phyloP scores from a whole-genome alignment of 2,888 invertebrate species.

The Nemapogon koenigi region DNA sequence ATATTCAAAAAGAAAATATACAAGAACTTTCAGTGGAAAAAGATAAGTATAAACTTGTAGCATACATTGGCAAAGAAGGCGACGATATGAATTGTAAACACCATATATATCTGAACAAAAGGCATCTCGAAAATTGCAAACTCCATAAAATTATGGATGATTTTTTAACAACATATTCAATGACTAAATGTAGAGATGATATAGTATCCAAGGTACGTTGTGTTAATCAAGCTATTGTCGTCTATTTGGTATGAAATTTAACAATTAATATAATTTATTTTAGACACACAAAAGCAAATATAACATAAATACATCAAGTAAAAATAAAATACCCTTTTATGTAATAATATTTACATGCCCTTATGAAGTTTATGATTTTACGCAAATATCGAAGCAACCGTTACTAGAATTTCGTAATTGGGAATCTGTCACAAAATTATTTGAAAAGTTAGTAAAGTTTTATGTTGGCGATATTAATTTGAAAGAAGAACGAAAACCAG shows the following conservation, averaged over 20 bases:
- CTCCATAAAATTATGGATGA: constrained; percentile 32
- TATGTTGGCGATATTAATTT: constrained; percentile 29
- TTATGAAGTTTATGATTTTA: constrained; percentile 57
- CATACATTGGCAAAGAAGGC: constrained; percentile 55
- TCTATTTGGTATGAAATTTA: not conserved
- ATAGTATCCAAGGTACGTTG: constrained; percentile 22
- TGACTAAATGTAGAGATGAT: constrained; percentile 20
- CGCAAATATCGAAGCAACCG: constrained; percentile 46
- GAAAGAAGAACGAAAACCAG: constrained; percentile 22
- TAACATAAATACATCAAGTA: constrained; percentile 9
- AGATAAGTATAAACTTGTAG: constrained; percentile 56
- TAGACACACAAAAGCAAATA: not conserved
- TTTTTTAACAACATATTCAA: constrained; percentile 22
- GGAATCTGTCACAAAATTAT: constrained; percentile 34
- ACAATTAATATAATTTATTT: constrained; percentile 4
- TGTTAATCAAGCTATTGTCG: not conserved
- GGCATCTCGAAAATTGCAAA: constrained; percentile 56
- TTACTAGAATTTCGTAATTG: constrained; percentile 64
- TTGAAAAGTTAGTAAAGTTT: constrained; percentile 38
- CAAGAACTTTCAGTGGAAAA: constrained; percentile 35
- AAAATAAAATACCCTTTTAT: constrained; percentile 41
- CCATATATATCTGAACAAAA: constrained; percentile 72
- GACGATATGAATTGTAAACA: constrained; percentile 36
- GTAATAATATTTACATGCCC: constrained; percentile 64
- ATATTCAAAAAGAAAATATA: constrained; percentile 25